Percentiles rank a stretch among this genome's conserved stretches.
Evolutionary conservation across 2,113 vertebrate genomes (phyloP).

Genomic region (Okapia johnstoni): DNA sequence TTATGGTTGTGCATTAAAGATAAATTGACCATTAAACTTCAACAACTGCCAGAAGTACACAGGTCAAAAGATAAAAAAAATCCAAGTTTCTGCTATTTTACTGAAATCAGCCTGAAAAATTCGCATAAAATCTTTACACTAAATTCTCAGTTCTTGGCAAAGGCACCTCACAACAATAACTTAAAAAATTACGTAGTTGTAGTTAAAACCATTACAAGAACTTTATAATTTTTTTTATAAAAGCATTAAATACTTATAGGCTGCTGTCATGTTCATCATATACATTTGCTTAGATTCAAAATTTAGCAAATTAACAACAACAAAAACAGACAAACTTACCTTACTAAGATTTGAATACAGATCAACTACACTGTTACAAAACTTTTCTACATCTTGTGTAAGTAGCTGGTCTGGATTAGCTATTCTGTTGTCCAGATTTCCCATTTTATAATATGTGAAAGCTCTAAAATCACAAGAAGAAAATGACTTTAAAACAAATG

Average conservation of each 20-base stretch:
- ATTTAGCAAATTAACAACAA: slow-evolving; percentile 15
- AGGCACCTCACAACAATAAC: background rate
- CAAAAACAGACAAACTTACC: slow-evolving; percentile 79
- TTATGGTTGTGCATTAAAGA: background rate
- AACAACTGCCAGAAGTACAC: background rate
- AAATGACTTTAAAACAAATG: slow-evolving; percentile 15
- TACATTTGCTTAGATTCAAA: slow-evolving; percentile 26
- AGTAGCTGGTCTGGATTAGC: slow-evolving; percentile 97
- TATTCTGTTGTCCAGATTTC: slow-evolving; percentile 98
- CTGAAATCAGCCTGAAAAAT: background rate
- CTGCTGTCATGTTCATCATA: background rate
- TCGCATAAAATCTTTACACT: background rate
- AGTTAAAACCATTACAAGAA: slow-evolving; percentile 1
- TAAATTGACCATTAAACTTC: background rate
- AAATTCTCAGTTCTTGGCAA: background rate
- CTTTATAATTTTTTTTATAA: background rate
- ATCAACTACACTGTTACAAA: slow-evolving; percentile 98
- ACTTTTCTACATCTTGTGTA: slow-evolving; percentile 97
- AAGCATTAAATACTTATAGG: background rate
- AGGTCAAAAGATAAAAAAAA: background rate
- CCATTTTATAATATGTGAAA: slow-evolving; percentile 99
- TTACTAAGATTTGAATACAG: slow-evolving; percentile 99
- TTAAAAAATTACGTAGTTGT: background rate
- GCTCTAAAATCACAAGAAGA: slow-evolving; percentile 81
- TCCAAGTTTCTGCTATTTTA: background rate